phyloP scores from a whole-genome alignment of 2,113 vertebrate species.

The Eolophus roseicapilla region DNA sequence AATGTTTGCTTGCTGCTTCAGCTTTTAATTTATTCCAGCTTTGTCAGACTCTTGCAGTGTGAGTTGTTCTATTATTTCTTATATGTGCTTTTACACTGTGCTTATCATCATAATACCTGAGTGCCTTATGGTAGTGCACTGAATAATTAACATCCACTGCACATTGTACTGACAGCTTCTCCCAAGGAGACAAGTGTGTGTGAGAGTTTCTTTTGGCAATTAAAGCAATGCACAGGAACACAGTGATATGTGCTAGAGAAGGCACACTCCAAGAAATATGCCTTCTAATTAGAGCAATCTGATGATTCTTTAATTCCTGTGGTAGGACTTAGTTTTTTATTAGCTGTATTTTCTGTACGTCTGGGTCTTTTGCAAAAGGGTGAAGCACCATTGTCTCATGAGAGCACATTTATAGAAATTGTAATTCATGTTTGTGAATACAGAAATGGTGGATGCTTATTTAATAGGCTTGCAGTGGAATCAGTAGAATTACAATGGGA shows the following conservation, averaged over 20 bases:
- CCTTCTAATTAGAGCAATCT: background rate
- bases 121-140: background rate
- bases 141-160: constrained; percentile 32
- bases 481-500: background rate
- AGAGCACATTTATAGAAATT: background rate
- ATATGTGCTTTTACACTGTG: background rate
- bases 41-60: background rate
- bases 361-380: background rate
- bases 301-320: background rate
- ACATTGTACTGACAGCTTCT: constrained; percentile 21
- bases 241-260: background rate
- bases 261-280: background rate
- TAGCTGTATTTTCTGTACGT: background rate
- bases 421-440: background rate
- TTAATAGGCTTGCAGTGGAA: background rate
- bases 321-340: background rate
- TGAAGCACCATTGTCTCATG: background rate
- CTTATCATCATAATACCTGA: constrained; percentile 4
- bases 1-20: background rate
- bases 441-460: background rate
- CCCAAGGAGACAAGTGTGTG: background rate
- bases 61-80: background rate
- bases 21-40: constrained; percentile 12
- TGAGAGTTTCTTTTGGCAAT: background rate
- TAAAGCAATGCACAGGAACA: background rate